A percentile compares a stretch with the other conserved stretches of the same genome.
phyloP scores from a whole-genome alignment of 1,140 invertebrate genomes.

The Pentalonia nigronervosa region DNA sequence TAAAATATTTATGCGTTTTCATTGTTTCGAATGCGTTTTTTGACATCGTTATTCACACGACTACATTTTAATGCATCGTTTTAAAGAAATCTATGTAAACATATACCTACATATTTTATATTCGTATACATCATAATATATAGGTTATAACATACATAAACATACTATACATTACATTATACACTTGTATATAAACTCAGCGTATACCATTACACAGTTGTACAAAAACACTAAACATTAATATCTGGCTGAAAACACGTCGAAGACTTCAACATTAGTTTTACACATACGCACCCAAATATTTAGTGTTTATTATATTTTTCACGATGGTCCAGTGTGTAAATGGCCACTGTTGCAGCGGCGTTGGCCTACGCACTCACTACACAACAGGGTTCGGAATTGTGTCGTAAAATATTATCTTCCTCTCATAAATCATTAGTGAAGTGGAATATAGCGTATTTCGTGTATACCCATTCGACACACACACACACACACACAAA shows the following conservation, averaged over 20 bases:
- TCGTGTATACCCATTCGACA: not conserved
- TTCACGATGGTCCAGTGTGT: not conserved
- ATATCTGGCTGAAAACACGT: not conserved
- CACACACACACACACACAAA: no score
- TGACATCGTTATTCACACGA: not conserved
- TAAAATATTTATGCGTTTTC: not conserved
- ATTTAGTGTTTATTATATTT: constrained; percentile 21
- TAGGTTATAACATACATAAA: not conserved
- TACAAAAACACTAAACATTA: not conserved
- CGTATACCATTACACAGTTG: no score
- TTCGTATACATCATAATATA: not conserved
- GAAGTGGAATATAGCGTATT: constrained; percentile 17
- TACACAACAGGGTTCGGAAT: not conserved
- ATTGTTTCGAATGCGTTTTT: not conserved
- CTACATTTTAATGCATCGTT: not conserved
- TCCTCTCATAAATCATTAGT: constrained; percentile 39
- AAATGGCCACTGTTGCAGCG: not conserved
- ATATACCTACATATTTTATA: not conserved
- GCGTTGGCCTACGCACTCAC: no score
- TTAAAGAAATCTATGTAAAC: not conserved
- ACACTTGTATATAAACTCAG: not conserved
- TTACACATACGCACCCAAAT: not conserved
- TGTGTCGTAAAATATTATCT: constrained; percentile 40
- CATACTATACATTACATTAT: not conserved
- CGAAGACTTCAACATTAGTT: not conserved